phyloP scores from a whole-genome alignment of 2,888 invertebrate genomes.

The Polyommatus iphigenia region DNA sequence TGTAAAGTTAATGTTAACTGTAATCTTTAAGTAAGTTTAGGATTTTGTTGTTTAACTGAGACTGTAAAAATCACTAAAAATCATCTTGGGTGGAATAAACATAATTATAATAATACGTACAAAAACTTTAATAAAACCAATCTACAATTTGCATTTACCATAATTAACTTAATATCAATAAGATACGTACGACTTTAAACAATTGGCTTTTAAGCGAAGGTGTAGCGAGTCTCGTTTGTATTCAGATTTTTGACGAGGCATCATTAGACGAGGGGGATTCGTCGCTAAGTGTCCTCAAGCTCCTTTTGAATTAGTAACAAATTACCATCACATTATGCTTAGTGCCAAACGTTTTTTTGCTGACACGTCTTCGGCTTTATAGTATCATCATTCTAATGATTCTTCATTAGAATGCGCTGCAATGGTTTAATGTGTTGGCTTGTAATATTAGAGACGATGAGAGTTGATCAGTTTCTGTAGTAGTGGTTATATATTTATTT shows the following conservation, averaged over 20 bases:
- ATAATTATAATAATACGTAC: too few relatives aligned
- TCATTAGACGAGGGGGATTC: neutral
- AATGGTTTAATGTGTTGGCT: neutral
- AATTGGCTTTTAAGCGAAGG: slow-evolving; percentile 1
- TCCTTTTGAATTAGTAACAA: slow-evolving; percentile 22
- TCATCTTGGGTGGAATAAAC: too few relatives aligned
- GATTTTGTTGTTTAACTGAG: too few relatives aligned
- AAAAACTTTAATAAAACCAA: too few relatives aligned
- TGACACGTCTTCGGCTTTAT: slow-evolving; percentile 30
- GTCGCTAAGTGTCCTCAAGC: slow-evolving; percentile 1
- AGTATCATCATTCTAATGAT: neutral
- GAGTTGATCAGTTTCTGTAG: too few relatives aligned
- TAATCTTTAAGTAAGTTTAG: too few relatives aligned
- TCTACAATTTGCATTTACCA: neutral
- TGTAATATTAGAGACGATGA: neutral
- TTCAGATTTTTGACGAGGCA: slow-evolving; percentile 27
- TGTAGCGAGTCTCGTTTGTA: slow-evolving; percentile 4
- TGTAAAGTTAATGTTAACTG: too few relatives aligned
- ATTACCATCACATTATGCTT: slow-evolving; percentile 27
- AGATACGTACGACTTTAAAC: neutral
- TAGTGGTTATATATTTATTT: too few relatives aligned
- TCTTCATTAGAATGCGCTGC: too few relatives aligned
- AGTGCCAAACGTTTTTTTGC: slow-evolving; percentile 18
- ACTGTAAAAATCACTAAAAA: too few relatives aligned
- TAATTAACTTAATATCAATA: neutral